Evolutionary conservation across 1,140 invertebrate genomes (phyloP), one percentile per base, ranked within the genome.

Genomic region (Heliconius himera): DNA sequence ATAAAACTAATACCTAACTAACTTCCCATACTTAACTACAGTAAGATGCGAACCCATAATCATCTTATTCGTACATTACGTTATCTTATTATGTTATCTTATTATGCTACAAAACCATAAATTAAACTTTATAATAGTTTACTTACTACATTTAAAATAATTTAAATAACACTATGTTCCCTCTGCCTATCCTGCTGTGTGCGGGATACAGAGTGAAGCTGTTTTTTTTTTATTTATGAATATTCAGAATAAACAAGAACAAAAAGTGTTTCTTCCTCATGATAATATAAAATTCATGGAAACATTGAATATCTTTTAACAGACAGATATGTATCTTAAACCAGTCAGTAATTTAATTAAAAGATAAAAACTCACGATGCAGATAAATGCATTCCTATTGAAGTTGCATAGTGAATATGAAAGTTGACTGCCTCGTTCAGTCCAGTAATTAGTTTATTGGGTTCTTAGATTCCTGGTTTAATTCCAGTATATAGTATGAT

Each of bases 391-490:
- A 66, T 66, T 66, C 60, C 60, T 22, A 66, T 66, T n/a, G 13
- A 22, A 9, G 60, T 16, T 66, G 60, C 26, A 29, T 16, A 22
- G 26, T 29, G 13, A 11, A 66, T 66, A 66, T 66, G 22, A 66
- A 66, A 66, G 60, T 66, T 66, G 60, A 66, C 60, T n/a, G n/a
- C 60, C 60, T 29, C 26, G 60, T 66, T 66, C 49, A 29, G 60
- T 29, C 5, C 3, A 0, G 22, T 66, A 66, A 66, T 66, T 66
- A 66, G n/a, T 66, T 26, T 11, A 60, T 66, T 29, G n/a, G 22
- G 60, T 56, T 22, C 22, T 56, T 11, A 3, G 20, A 22, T 56
- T 22, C n/a, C 8, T 56, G 26, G 26, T 26, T 66, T 26, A 26
- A 66, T 26, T 66, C 22, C 26, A 9, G 60, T 22, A 29, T 29